A percentile compares a stretch with the other conserved stretches of the same genome.
Evolutionary conservation across 2,888 invertebrate species (phyloP).

Genomic region (Ctenicera cuprea): DNA sequence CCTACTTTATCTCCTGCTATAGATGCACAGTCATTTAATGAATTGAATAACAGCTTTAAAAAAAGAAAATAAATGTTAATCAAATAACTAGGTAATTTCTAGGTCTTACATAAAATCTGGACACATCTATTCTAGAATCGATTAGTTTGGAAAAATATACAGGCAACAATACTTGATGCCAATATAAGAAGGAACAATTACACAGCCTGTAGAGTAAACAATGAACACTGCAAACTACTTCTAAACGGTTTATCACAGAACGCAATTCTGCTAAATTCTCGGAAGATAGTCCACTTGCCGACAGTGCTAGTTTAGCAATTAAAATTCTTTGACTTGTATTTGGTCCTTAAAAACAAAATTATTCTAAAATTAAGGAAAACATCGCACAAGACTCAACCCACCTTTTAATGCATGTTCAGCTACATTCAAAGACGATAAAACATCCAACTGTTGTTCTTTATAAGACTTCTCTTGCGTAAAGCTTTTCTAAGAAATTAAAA

Average conservation of each 20-base stretch:
- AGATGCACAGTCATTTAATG: constrained; percentile 66
- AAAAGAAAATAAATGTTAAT: constrained; percentile 4
- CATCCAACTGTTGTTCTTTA: constrained; percentile 80
- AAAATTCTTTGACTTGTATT: constrained; percentile 67
- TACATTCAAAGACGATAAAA: constrained; percentile 84
- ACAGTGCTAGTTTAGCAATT: constrained; percentile 69
- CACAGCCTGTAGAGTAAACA: constrained; percentile 77
- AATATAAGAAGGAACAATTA: constrained; percentile 86
- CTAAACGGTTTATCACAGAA: constrained; percentile 79
- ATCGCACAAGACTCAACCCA: constrained; percentile 13
- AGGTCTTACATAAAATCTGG: constrained; percentile 76
- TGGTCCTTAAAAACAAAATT: constrained; percentile 66
- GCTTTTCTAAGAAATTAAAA: constrained; percentile 72
- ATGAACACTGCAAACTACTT: constrained; percentile 78
- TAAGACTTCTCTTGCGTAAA: constrained; percentile 78
- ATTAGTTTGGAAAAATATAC: constrained; percentile 85
- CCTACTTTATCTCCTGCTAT: constrained; percentile 67
- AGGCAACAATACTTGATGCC: constrained; percentile 86
- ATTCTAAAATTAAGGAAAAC: neutral
- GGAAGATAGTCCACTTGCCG: constrained; percentile 77
- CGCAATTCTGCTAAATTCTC: constrained; percentile 80
- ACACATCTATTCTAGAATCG: constrained; percentile 79
- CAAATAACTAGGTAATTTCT: neutral
- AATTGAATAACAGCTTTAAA: constrained; percentile 67
- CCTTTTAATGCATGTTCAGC: constrained; percentile 82